These are phyloP conservation scores for Phaenicophaeus curvirostris DNA, from an alignment of 2,797 vertebrate genomes.

Conservation along the genomic window DNA sequence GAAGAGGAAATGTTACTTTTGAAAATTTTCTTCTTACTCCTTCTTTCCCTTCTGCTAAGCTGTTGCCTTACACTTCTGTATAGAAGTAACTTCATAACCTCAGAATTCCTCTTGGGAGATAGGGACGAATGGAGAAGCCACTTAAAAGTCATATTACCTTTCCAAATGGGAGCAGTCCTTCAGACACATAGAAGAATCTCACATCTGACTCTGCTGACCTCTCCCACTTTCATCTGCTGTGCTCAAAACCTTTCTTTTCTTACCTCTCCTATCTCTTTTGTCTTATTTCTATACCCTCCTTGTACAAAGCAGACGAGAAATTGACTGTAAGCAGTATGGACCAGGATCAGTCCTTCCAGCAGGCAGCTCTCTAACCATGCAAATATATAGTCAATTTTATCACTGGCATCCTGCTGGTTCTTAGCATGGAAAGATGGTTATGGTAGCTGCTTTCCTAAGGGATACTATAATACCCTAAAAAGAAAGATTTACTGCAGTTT, in stretches of 20 bases:
- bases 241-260: not conserved
- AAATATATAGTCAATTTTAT: not conserved
- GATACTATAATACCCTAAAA: not conserved
- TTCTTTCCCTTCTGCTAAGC: not conserved
- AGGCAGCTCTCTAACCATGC: not conserved
- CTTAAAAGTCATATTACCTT: not conserved
- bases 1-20: not conserved
- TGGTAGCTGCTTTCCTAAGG: conserved; percentile 7
- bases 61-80: not conserved
- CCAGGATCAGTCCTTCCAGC: not conserved
- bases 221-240: not conserved
- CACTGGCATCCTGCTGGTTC: not conserved
- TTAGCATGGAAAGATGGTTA: not conserved
- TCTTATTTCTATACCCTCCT: not conserved
- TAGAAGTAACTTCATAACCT: not conserved
- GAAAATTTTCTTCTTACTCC: not conserved
- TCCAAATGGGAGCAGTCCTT: not conserved
- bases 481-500: conserved; percentile 1
- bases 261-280: not conserved
- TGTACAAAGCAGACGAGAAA: not conserved
- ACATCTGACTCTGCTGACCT: not conserved
- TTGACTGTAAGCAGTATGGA: not conserved
- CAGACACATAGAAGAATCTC: not conserved
- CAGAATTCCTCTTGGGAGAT: not conserved
- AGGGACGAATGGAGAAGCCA: not conserved